Percentiles rank a stretch among this genome's conserved stretches.
phyloP scores from a whole-genome alignment of 2,797 vertebrate species.

The Dicrostonyx torquatus region DNA sequence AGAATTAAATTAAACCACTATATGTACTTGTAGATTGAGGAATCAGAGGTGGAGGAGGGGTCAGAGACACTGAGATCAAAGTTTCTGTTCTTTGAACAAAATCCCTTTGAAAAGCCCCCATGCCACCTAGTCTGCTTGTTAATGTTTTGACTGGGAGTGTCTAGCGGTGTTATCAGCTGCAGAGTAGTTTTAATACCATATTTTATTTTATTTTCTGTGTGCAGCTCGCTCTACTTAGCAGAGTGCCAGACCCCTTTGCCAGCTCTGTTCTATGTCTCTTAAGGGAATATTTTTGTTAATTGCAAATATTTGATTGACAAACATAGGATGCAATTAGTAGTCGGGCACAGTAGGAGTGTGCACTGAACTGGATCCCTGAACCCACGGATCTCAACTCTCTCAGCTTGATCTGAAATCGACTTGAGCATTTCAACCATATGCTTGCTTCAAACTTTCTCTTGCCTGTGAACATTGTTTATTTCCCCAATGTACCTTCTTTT shows the following conservation, averaged over 20 bases:
- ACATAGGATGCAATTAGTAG: constrained; percentile 97
- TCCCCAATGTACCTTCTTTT: constrained; percentile 86
- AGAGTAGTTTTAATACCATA: constrained; percentile 85
- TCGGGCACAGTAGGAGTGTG: constrained; percentile 91
- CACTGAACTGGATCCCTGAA: constrained; percentile 96
- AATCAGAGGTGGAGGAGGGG: constrained; percentile 88
- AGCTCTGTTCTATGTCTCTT: constrained; percentile 88
- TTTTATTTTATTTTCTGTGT: constrained; percentile 75
- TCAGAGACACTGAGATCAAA: constrained; percentile 89
- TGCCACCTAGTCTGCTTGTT: constrained; percentile 87
- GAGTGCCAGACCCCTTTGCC: constrained; percentile 85
- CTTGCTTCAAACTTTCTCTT: constrained; percentile 88
- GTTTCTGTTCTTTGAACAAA: constrained; percentile 88
- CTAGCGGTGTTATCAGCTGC: constrained; percentile 83
- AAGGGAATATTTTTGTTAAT: constrained; percentile 93
- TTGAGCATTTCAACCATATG: constrained; percentile 95
- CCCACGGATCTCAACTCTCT: constrained; percentile 94
- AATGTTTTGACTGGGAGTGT: constrained; percentile 89
- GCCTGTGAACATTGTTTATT: constrained; percentile 85
- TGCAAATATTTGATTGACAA: constrained; percentile 98
- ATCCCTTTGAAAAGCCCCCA: constrained; percentile 87
- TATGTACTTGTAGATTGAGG: constrained; percentile 86
- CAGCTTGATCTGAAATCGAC: constrained; percentile 93
- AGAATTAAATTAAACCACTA: constrained; percentile 88
- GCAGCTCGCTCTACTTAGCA: constrained; percentile 82